phyloP scores from a whole-genome alignment of 2,113 vertebrate species.

The Clupea harengus region DNA sequence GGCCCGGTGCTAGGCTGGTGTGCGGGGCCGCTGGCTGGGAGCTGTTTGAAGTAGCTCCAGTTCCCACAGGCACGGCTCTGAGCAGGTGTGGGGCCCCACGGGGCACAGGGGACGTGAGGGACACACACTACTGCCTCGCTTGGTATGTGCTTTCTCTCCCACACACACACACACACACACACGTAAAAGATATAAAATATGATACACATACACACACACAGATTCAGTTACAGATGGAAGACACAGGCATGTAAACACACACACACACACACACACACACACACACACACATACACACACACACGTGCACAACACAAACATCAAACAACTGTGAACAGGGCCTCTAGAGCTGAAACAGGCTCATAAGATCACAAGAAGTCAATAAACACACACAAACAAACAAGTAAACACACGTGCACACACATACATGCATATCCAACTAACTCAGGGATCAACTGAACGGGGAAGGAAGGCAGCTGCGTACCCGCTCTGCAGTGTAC shows the following conservation, averaged over 20 bases:
- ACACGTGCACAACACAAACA: conserved; percentile 7
- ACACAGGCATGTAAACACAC: not conserved
- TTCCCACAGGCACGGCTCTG: conserved; percentile 29
- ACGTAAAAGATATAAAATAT: not conserved
- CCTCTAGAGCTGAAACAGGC: conserved; percentile 29
- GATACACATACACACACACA: not conserved
- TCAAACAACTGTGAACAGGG: conserved; percentile 38
- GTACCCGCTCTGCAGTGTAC: not conserved
- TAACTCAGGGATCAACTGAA: not conserved
- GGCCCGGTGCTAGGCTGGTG: conserved; percentile 32
- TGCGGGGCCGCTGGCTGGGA: not conserved
- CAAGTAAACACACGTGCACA: not conserved
- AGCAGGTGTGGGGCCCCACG: conserved; percentile 1
- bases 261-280: not conserved
- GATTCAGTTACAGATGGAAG: too few species aligned
- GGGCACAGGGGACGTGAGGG: conserved; percentile 13
- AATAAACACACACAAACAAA: not conserved
- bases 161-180: not conserved
- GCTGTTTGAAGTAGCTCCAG: conserved; percentile 46
- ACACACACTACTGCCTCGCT: conserved; percentile 25
- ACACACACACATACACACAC: conserved; percentile 1
- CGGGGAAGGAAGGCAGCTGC: not conserved
- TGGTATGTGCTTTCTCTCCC: conserved; percentile 19
- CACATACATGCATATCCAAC: not conserved
- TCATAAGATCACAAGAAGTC: conserved; percentile 27